Evolutionary conservation across 2,888 invertebrate species (phyloP).

Genomic region (Pyrgus malvae): DNA sequence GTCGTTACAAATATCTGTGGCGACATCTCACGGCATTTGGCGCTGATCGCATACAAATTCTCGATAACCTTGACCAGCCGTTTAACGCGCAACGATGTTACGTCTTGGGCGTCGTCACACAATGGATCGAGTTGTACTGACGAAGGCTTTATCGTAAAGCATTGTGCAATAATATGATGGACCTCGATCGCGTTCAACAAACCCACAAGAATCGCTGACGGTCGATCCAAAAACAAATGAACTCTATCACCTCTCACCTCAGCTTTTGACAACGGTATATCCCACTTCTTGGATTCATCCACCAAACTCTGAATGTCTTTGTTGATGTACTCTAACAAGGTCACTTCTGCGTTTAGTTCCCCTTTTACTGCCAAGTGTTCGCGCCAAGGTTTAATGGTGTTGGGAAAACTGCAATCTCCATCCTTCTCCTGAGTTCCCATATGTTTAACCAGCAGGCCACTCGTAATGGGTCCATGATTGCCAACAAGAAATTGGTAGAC

Average conservation of each 20-base stretch:
- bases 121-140: slow-evolving; percentile 48
- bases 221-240: slow-evolving; percentile 78
- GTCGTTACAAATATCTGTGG: slow-evolving; percentile 50
- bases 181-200: slow-evolving; percentile 49
- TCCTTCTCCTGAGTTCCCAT: slow-evolving; percentile 74
- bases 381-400: slow-evolving; percentile 81
- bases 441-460: slow-evolving; percentile 79
- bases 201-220: slow-evolving; percentile 48
- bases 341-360: slow-evolving; percentile 35
- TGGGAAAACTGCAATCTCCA: slow-evolving; percentile 86
- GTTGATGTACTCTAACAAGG: slow-evolving; percentile 50
- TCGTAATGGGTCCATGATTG: slow-evolving; percentile 38
- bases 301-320: slow-evolving; percentile 58
- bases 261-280: slow-evolving; percentile 63
- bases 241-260: slow-evolving; percentile 65
- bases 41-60: slow-evolving; percentile 50
- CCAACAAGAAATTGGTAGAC: slow-evolving; percentile 50
- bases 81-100: slow-evolving; percentile 58
- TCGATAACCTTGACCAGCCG: slow-evolving; percentile 51
- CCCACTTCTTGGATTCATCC: slow-evolving; percentile 70
- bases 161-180: slow-evolving; percentile 42
- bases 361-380: slow-evolving; percentile 42
- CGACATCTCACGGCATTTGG: slow-evolving; percentile 24
- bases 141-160: slow-evolving; percentile 36
- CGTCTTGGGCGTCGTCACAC: slow-evolving; percentile 44